A percentile compares a stretch with the other conserved stretches of the same genome.
phyloP scores from a whole-genome alignment of 2,888 invertebrate genomes.

The Harpalus rubripes region DNA sequence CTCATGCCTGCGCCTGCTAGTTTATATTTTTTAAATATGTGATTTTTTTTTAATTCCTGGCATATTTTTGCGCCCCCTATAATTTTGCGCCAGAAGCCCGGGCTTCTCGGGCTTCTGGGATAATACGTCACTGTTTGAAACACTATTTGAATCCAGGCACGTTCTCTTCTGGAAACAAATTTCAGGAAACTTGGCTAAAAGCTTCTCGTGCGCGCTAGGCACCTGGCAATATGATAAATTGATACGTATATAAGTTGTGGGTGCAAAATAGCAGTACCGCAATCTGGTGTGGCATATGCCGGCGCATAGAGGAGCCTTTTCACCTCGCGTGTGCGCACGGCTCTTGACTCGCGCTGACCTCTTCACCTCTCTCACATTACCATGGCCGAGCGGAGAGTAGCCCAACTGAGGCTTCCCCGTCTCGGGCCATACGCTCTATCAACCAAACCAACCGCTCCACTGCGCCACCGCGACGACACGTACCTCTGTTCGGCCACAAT shows the following conservation, averaged over 20 bases:
- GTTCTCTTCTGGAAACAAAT: too few relatives aligned
- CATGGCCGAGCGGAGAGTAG: conserved; percentile 74
- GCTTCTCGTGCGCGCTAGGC: too few relatives aligned
- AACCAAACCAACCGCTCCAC: conserved; percentile 67
- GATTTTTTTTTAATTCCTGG: too few relatives aligned
- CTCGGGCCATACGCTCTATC: background rate
- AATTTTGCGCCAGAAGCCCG: too few relatives aligned
- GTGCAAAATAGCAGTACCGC: background rate
- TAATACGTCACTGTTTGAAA: too few relatives aligned
- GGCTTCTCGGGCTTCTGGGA: too few relatives aligned
- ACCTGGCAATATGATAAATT: too few relatives aligned
- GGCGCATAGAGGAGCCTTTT: conserved; percentile 65
- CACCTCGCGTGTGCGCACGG: conserved; percentile 74
- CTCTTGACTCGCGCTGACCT: conserved; percentile 77
- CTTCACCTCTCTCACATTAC: conserved; percentile 78
- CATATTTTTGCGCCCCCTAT: too few relatives aligned
- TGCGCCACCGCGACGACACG: conserved; percentile 74
- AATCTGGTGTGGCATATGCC: conserved; percentile 34
- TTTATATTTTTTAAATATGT: too few relatives aligned
- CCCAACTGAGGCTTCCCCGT: conserved; percentile 70
- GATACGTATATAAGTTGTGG: background rate
- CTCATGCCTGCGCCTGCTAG: too few relatives aligned
- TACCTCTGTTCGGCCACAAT: conserved; percentile 76
- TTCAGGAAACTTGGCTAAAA: too few relatives aligned
- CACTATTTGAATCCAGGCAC: too few relatives aligned